Conservation (phyloP, 2,113 vertebrate genomes). For the Pygoscelis antarcticus region DNA sequence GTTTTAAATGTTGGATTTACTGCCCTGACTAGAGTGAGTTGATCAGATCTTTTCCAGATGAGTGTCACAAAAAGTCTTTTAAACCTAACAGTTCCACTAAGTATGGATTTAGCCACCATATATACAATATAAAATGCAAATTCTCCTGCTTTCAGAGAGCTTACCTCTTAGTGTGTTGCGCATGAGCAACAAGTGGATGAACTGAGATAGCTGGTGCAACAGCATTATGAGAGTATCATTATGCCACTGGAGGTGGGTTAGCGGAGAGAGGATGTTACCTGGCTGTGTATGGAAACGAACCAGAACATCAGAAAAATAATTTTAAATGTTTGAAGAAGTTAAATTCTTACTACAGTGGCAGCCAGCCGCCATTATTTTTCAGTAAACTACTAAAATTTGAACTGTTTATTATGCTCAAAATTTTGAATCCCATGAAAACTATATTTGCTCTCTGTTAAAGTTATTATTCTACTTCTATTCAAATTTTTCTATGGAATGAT, state of each 20-base stretch:
- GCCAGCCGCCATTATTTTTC: neutral
- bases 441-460: neutral
- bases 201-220: neutral
- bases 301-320: neutral
- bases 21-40: neutral
- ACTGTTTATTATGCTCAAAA: neutral
- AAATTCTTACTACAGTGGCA: neutral
- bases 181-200: neutral
- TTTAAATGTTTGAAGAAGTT: neutral
- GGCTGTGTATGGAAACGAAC: neutral
- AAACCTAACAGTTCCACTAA: neutral
- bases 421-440: neutral
- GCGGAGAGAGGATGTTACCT: rapidly evolving
- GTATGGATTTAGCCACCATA: neutral
- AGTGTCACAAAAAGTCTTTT: neutral
- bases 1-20: neutral
- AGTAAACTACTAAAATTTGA: neutral
- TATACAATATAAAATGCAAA: neutral
- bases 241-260: neutral
- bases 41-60: neutral
- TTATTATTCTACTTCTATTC: neutral
- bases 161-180: neutral
- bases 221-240: neutral
- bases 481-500: neutral
- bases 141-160: neutral